Base-by-base conservation (phyloP, 1,140 invertebrate species). In the Brachionus calyciflorus region DNA sequence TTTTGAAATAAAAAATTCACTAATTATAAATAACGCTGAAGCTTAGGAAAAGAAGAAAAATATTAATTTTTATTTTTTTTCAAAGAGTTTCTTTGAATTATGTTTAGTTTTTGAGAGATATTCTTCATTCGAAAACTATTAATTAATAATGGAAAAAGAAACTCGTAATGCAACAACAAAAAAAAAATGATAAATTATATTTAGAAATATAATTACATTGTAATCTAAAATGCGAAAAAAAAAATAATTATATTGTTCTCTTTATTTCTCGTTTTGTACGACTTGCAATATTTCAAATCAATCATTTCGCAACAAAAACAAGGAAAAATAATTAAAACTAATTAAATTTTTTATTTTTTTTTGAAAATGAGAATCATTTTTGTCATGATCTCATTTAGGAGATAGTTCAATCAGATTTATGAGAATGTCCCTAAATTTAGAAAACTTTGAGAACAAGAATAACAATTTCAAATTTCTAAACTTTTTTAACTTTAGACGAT, bases 131-230 rank as follows among this genome's bases (percentile, higher is more conserved):
- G 30, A 60, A 60, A 60, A 60, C 55, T 60, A 60, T 60, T 60
- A 60, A 60, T 60, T 60, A 60, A 60, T 60, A 60, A 60, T 60
- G 17, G 55, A 60, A 60, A 57, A 28, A 57, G 9, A 37, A 37
- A 37, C n/a, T 5, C 33, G 33, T 5, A 37, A 37, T 5, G 4
- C 9, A 37, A 37, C 3, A 57, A 57, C 24, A 28, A 30, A 57
- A 57, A 30, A 57, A 60, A 60, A 60, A 60, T 60, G 55, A 60
- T 60, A 60, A 60, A 60, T 60, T 60, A 60, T 60, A 60, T 60
- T 60, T 60, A 37, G 55, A 60, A 60, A 60, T 60, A 60, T 60
- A 60, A 60, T 60, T 60, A 60, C 55, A 60, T 40, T 60, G 55
- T 60, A 60, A 60, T 60, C 55, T 60, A 60, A 60, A 60, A 60